Conservation (phyloP, 2,888 invertebrate species). For the Andrena fulva region DNA sequence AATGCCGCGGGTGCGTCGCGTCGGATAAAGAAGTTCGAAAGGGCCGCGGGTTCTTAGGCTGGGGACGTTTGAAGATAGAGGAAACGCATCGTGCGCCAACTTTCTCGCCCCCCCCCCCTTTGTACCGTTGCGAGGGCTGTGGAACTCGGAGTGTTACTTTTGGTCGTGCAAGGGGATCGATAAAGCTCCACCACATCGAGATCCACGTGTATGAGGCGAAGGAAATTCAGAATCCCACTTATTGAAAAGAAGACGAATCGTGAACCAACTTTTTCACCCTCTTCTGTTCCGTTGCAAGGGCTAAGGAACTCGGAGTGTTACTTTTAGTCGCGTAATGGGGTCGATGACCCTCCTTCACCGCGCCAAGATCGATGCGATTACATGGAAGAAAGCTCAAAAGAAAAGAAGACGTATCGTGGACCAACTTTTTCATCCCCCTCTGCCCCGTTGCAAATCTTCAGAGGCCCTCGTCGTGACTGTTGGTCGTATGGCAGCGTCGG, state of each 20-base stretch:
- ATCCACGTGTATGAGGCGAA: neutral
- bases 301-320: slow-evolving; percentile 11
- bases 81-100: slow-evolving; percentile 43
- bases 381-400: slow-evolving; percentile 2
- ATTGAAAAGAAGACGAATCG: slow-evolving; percentile 29
- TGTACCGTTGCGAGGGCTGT: too few relatives aligned
- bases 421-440: slow-evolving; percentile 21
- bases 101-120: slow-evolving; percentile 6
- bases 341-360: slow-evolving; percentile 35
- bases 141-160: too few relatives aligned
- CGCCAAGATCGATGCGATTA: neutral
- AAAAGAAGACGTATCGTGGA: slow-evolving; percentile 40
- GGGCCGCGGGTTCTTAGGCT: slow-evolving; percentile 35
- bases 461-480: too few relatives aligned
- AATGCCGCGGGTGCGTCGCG: slow-evolving; percentile 51
- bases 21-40: slow-evolving; percentile 54
- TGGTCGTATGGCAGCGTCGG: too few relatives aligned
- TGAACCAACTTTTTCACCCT: slow-evolving; percentile 24
- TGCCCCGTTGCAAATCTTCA: neutral
- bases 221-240: neutral
- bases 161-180: too few relatives aligned
- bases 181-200: slow-evolving; percentile 23
- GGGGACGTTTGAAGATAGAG: slow-evolving; percentile 51
- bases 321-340: slow-evolving; percentile 13
- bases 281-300: neutral